Base-by-base conservation (phyloP, 2,113 vertebrate species). In the Heterotilapia buettikoferi region DNA sequence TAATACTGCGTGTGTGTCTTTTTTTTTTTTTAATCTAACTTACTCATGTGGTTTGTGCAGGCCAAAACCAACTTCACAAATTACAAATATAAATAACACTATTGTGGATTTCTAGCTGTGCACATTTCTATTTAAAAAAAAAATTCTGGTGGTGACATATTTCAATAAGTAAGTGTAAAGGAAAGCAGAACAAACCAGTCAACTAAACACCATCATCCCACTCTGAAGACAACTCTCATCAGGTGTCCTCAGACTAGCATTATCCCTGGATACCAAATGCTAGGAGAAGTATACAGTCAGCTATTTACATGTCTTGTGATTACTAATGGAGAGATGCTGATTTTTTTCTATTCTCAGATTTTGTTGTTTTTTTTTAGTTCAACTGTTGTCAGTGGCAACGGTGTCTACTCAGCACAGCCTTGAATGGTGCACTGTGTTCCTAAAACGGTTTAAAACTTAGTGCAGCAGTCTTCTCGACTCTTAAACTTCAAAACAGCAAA, bases 401-500 rank as follows among this genome's bases (percentile, higher is more conserved):
- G 95, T 95, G 76, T 96, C 97, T 98, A 98, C 94, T 87, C 92
- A 95, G 95, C 86, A 92, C 94, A 93, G 96, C 86, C 90, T 94
- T 86, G 36, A 88, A 88, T 94, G 95, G 95, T 91, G 95, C 89
- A 19, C 95, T 92, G 95, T 94, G 96, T 96, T 97, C 95, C 95
- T 95, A 85, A 92, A 92, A 80, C 95, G 95, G 95, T 95, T 94
- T 98, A 99, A 97, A 99, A 99, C 97, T 99, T 99, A 98, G 99
- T 99, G 98, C 99, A 99, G 98, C 98, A 99, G 96, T 99, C 98
- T 98, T 99, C 98, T 98, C 98, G 98, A 99, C 98, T 99, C 98
- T 99, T 99, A 99, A 99, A 99, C 99, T 99, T 99, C 98, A 99
- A 98, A 98, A 99, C 98, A 88, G 98, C 98, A 99, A 98, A 99